Evolutionary conservation across 2,888 invertebrate genomes (phyloP), one percentile per base, ranked within the genome.

Genomic region (Nebria brevicollis): DNA sequence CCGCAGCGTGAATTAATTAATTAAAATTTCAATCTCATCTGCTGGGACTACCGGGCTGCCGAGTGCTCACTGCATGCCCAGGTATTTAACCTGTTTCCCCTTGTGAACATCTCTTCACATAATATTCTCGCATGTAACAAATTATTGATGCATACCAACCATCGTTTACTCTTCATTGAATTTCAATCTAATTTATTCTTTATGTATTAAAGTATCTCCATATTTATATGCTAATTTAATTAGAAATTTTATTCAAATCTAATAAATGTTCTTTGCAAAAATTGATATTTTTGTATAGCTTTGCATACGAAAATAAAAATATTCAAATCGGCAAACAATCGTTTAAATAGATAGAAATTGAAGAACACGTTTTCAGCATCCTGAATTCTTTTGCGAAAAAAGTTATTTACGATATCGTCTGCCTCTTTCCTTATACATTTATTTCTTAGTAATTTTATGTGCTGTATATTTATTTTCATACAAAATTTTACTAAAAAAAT

Each of bases 1-100:
- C 80, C 64, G 75, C 20, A 66, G 80, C 70, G 34, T 26, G 75
- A 75, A 80, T 80, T 80, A 80, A 80, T 80, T 80, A 80, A 75
- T 75, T 75, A 80, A 80, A 80, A 80, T 80, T 80, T 80, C 75
- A 75, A 80, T 72, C 80, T 80, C 80, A 80, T 75, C 42, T 72
- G 75, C 54, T 13, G 7, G 54, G 54, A 54, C 54, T 54, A 73
- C 15, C 11, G 11, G 15, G 11, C 70, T 70, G 25, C 70, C 34
- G 34, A 34, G 34, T 34, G 7, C 54, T 54, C 54, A 54, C 54
- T 54, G 54, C 54, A 54, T 54, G 54, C 11, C 54, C 54, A 54
- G 54, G 54, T 54, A 54, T 54, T 54, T 54, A 54, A 54, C 54
- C 54, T 8, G 54, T 11, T 34, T 34, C 34, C 34, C 34, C 34